Base-by-base conservation (phyloP, 2,113 vertebrate species). In the Periophthalmodon schlosseri region DNA sequence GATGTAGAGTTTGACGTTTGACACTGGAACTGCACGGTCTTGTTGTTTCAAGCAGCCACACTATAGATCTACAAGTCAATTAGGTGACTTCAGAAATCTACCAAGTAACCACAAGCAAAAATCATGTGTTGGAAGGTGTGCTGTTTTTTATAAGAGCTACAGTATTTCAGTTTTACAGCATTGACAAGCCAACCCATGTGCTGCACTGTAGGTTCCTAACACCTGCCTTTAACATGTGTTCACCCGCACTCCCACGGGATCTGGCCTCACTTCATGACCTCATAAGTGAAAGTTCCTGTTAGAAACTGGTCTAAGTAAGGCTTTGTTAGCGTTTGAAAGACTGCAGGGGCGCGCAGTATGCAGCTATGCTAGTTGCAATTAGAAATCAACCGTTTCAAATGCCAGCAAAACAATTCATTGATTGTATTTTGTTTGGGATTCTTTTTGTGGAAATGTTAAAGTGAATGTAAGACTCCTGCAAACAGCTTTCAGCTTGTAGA, bases 211-310 rank as follows among this genome's bases (percentile, higher is more conserved):
- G 6, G 10, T 39, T 12, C 15, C 12, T 65, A 10, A 44, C 63
- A 65, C 33, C 60, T 63, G 14, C 24, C 63, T 44, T 65, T 65
- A 44, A 65, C 63, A 44, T 44, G n/a, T 65, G 34, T 39, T 39
- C 34, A 39, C 34, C 34, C n/a, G 34, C 12, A 3, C n/a, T 18
- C 18, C 11, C 34, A 13, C n/a, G 63, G 20, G 63, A 65, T 65
- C 18, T 13, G 34, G 18, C 34, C 34, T 65, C 63, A 18, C 63
- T 65, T 65, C 34, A 13, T 20, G 34, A 65, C 34, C 39, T 65
- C 11, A 39, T 65, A n/a, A 65, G 63, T 39, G 20, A 65, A 65
- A 65, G 52, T 54, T 44, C 8, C 39, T 10, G 39, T 44, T 44
- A 44, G 4, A 54, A 20, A 54, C 9, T 44, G 39, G 24, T 34